Base-by-base conservation (phyloP, 1,140 invertebrate genomes). In the Orius insidiosus region DNA sequence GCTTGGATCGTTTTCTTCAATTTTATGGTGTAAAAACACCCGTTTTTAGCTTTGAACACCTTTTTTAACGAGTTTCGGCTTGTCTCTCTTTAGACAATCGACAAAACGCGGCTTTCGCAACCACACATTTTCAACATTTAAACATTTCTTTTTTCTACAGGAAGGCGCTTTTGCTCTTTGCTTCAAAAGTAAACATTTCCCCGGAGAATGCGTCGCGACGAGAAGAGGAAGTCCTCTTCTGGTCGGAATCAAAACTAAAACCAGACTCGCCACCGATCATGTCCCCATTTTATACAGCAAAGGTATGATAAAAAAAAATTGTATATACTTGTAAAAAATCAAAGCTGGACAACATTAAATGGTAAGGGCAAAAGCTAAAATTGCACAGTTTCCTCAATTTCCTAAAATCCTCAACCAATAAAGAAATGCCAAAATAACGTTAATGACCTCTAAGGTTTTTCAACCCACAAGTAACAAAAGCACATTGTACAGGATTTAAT, bases 151-250 rank as follows among this genome's bases (percentile, higher is more conserved):
- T 19, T 51, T 51, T 50, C 64, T 69, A 35, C 59, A 90, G 84
- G 96, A 99, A 76, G 96, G 96, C 52, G 95, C 96, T 13, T 99
- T 98, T 73, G 94, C 95, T 40, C 69, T 99, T 37, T 92, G 85
- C 55, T 93, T 98, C 63, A 98, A 98, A 66, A 97, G 93, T 51
- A 80, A 75, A 53, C 75, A 87, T 59, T 99, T 90, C 60, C 94
- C 94, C 2, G 90, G 89, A 42, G 90, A 99, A 69, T 90, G 92
- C 66, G 93, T 98, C 6, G 88, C 89, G 9, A 89, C 94, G 3
- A 74, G 94, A 45, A 74, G 96, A 59, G 96, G 95, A 50, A 96
- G 90, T 45, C 96, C 96, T 1, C 67, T 99, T 18, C 69, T 99
- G 30, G 89, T 99, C 52, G 96, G 92, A 40, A 96, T 99, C 52